phyloP scores from a whole-genome alignment of 2,113 vertebrate genomes.

The Corvus hawaiiensis region DNA sequence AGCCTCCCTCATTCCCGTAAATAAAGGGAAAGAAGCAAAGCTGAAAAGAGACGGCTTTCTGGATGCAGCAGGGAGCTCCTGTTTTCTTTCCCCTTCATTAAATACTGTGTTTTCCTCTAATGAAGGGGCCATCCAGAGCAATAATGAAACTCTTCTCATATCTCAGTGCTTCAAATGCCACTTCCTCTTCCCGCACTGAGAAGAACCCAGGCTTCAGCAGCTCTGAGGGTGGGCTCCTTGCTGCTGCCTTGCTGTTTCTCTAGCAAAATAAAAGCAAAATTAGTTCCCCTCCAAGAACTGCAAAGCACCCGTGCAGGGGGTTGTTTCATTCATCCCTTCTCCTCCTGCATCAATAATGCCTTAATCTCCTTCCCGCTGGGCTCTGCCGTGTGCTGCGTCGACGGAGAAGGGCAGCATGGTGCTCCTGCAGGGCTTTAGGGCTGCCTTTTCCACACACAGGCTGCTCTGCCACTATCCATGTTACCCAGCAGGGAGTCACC shows the following conservation, averaged over 20 bases:
- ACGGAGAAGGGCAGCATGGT: not conserved
- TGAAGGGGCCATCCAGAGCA: constrained; percentile 40
- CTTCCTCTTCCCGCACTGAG: not conserved
- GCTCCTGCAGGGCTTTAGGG: not conserved
- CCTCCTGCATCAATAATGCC: not conserved
- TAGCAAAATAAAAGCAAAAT: constrained; percentile 41
- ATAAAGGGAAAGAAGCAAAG: not conserved
- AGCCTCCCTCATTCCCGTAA: not conserved
- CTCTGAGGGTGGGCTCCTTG: not conserved
- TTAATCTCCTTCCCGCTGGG: constrained; percentile 9
- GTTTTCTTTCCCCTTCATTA: constrained; percentile 43
- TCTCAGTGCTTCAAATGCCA: constrained; percentile 5
- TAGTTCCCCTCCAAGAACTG: constrained; percentile 4
- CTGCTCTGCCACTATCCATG: not conserved
- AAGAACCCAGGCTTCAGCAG: not conserved
- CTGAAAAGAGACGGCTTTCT: not conserved
- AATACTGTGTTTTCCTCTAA: constrained; percentile 28
- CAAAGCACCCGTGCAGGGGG: not conserved
- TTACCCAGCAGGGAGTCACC: not conserved
- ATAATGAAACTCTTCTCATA: constrained; percentile 46
- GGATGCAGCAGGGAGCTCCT: not conserved
- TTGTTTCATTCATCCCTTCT: not conserved
- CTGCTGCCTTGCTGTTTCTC: not conserved
- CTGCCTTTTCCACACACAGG: not conserved
- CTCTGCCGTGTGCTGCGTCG: fast-evolving